Conservation (phyloP, 2,113 vertebrate species). For the Triplophysa rosa region DNA sequence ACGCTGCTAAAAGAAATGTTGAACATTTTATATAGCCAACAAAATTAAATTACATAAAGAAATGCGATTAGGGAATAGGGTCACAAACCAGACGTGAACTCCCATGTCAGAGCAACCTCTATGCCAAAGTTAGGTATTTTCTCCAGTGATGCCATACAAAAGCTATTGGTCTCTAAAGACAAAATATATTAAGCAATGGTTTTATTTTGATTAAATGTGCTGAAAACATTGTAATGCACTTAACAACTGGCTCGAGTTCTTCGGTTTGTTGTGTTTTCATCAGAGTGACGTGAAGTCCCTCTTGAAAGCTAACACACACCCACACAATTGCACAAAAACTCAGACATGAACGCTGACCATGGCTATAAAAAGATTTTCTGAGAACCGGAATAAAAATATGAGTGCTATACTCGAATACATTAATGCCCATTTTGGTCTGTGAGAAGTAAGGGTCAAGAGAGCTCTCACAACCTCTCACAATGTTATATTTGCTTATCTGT, state of each 20-base stretch:
- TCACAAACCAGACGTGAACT: too few relatives aligned
- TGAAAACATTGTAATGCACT: background rate
- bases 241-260: background rate
- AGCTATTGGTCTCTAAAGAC: background rate
- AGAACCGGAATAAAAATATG: background rate
- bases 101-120: too few relatives aligned
- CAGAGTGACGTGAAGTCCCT: background rate
- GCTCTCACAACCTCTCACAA: slow-evolving; percentile 64
- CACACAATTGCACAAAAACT: slow-evolving; percentile 21
- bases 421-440: slow-evolving; percentile 61
- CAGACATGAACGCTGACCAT: background rate
- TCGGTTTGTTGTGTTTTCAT: background rate
- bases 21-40: too few relatives aligned
- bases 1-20: too few relatives aligned
- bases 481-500: slow-evolving; percentile 3
- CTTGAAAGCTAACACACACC: background rate
- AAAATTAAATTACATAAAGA: too few relatives aligned
- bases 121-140: too few relatives aligned
- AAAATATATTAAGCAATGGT: background rate
- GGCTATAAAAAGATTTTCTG: background rate
- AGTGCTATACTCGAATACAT: background rate
- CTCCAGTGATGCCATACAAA: background rate
- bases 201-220: background rate
- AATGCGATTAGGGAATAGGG: too few relatives aligned
- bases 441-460: slow-evolving; percentile 61